phyloP scores from a whole-genome alignment of 2,888 invertebrate species.

The Caenorhabditis sulstoni region DNA sequence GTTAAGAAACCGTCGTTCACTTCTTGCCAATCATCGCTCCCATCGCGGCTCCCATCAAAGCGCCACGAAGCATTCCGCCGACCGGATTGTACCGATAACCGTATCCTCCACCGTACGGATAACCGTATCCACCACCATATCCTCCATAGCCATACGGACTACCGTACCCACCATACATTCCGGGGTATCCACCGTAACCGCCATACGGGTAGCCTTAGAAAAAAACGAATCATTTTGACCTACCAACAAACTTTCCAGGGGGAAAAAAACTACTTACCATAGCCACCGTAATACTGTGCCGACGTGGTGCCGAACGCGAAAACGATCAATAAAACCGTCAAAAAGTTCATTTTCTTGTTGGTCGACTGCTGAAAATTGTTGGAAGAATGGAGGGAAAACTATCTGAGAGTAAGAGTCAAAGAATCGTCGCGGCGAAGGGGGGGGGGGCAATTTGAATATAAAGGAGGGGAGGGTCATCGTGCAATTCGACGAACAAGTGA shows the following conservation, averaged over 20 bases:
- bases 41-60: slow-evolving; percentile 55
- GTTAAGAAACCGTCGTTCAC: not conserved
- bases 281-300: slow-evolving; percentile 36
- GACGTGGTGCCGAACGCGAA: slow-evolving; percentile 38
- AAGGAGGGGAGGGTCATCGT: no score
- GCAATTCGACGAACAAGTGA: slow-evolving; percentile 49
- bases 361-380: no score
- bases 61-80: slow-evolving; percentile 54
- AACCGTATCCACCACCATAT: slow-evolving; percentile 46
- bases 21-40: slow-evolving; percentile 62
- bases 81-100: slow-evolving; percentile 51
- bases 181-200: slow-evolving; percentile 7
- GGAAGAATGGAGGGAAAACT: not conserved
- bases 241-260: not conserved
- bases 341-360: slow-evolving; percentile 25
- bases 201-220: slow-evolving; percentile 38
- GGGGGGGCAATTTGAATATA: no score
- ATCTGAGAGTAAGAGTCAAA: no score
- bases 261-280: slow-evolving; percentile 5
- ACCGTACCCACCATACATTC: slow-evolving; percentile 32
- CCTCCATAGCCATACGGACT: slow-evolving; percentile 42
- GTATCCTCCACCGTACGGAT: slow-evolving; percentile 32
- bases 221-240: not conserved
- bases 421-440: slow-evolving; percentile 9
- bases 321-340: slow-evolving; percentile 22